A percentile compares a stretch with the other conserved stretches of the same genome.
phyloP scores from a whole-genome alignment of 2,888 invertebrate species.

The Pherbina coryleti region DNA sequence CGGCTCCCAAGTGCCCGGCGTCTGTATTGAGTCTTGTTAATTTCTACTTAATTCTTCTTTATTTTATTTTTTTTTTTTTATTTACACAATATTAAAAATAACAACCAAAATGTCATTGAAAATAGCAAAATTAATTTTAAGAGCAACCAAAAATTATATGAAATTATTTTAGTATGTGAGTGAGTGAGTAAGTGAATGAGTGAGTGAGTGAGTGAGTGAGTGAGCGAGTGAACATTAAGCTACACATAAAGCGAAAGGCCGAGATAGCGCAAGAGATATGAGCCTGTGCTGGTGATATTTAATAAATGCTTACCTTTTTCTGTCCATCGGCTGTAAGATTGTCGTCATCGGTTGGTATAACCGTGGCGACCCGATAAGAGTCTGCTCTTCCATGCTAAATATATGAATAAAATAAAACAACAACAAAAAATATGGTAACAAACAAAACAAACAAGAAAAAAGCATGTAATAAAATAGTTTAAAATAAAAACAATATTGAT shows the following conservation, averaged over 20 bases:
- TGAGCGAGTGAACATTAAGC: not conserved
- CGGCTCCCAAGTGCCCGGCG: not conserved
- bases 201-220: not conserved
- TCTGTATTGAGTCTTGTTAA: not conserved
- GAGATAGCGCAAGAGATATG: not conserved
- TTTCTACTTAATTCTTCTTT: conserved; percentile 10
- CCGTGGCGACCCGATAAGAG: conserved; percentile 97
- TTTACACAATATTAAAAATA: conserved; percentile 25
- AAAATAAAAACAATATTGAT: conserved; percentile 17
- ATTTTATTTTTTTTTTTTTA: conserved; percentile 14
- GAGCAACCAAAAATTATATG: conserved; percentile 35
- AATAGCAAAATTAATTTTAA: conserved; percentile 38
- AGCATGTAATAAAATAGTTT: conserved; percentile 24
- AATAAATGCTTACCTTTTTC: conserved; percentile 78
- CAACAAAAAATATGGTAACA: conserved; percentile 33
- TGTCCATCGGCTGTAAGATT: conserved; percentile 95
- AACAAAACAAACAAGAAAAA: not conserved
- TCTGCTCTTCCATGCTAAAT: conserved; percentile 93
- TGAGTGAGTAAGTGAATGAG: not conserved
- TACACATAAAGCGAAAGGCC: not conserved
- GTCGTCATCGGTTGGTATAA: conserved; percentile 92
- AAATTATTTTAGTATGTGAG: conserved; percentile 1
- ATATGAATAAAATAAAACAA: conserved; percentile 22
- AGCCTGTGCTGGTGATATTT: not conserved
- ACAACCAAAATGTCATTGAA: conserved; percentile 37